Base-by-base conservation (phyloP, 2,797 vertebrate genomes). In the Sebastes vulpes region DNA sequence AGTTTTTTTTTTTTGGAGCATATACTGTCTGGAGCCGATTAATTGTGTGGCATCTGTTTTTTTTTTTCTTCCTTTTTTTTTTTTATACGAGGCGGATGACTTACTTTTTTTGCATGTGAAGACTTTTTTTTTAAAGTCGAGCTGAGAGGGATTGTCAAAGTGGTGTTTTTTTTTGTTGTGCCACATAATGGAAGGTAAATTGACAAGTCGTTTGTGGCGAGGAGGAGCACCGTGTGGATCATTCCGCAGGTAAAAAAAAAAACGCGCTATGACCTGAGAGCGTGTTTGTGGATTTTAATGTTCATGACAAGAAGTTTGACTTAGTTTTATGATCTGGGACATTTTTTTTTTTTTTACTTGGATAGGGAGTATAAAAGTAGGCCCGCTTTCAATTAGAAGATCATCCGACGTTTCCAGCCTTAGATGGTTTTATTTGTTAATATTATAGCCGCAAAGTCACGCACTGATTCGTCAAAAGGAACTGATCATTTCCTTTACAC, bases 401-500 rank as follows among this genome's bases (percentile, higher is more conserved):
- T 16, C 56, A 80, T 67, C 68, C 79, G 77, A 85, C 71, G 68
- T 75, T 80, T 42, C 89, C 93, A 81, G 83, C 86, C 92, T 93
- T 86, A 79, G 66, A 68, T 75, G 71, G 87, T 95, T 94, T 96
- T 94, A 94, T 94, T 95, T 94, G 78, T 89, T 87, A 89, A 94
- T 86, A 89, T 84, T 94, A 86, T 94, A 86, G 92, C 87, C 92
- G 87, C 94, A 95, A 91, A 96, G 94, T 95, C 95, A 95, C 94
- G 95, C 96, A 96, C 95, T 96, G 95, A 92, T 90, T 93, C 86
- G 90, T 92, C 91, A 92, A 93, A 42, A 95, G 94, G 88, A 90
- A 91, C 91, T 93, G 94, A 93, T 94, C 89, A 79, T 92, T 89
- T 60, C 14, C 48, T 56, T 56, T 83, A 86, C 92, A 92, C 90